Base-by-base conservation (phyloP, 53 echinoderm and acorn worm species). In the Pentamera pediparva region DNA sequence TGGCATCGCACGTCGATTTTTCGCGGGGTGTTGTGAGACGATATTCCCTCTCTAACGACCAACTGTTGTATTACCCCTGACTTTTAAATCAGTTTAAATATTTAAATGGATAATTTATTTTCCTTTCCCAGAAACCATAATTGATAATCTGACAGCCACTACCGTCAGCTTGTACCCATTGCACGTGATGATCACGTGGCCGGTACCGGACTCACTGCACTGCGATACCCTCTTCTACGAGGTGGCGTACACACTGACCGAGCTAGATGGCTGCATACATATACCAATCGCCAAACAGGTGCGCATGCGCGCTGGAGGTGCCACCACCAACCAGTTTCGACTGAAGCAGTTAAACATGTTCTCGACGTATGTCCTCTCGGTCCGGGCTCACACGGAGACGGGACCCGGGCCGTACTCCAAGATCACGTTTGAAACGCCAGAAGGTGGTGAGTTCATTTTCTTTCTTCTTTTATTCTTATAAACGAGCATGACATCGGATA, bases 361-460 rank as follows among this genome's bases (percentile, higher is more conserved):
- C 50, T 82, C 82, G n/a, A 82, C 75, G 39, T 82, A 82, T n/a
- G 65, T 65, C 39, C 33, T 82, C 32, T 75, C 61, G 19, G 82
- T 75, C 35, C 70, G 75, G 19, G 82, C 82, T 20, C 63, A 65
- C 1, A 54, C 82, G 11, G 82, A 82, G 53, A 75, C 82, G 4
- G 82, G 82, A 22, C 35, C 37, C 22, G 65, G 65, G 20, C 21
- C 17, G 5, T 65, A 35, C 39, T 21, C 65, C 12, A 25, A 65
- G 25, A 38, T 6, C 25, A 0, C 9, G 18, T 38, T 24, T 2
- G 37, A 65, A 12, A 65, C 65, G 21, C 65, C 65, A 40, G 65
- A 65, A 19, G 65, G 65, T 19, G 37, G 65, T 65, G 39, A 18
- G 41, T 35, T 38, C 13, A 17, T 45, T 45, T 13, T 45, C n/a